Percentiles rank a stretch among this genome's conserved stretches.
Conservation (phyloP, 2,888 invertebrate species). For the Caenorhabditis sinica region DNA sequence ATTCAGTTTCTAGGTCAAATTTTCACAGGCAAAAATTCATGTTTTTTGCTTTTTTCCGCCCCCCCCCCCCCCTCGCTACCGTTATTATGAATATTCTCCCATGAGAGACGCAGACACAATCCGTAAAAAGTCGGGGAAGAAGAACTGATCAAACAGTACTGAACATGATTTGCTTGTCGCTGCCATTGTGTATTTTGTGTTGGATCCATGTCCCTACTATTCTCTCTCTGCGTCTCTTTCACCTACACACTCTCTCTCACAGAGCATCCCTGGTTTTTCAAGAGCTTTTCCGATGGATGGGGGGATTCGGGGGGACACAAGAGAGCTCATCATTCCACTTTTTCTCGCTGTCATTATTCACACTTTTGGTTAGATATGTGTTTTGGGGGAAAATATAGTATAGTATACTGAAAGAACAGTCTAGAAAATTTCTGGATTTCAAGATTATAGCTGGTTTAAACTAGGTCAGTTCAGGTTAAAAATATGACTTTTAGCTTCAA, state of each 20-base stretch:
- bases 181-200: slow-evolving; percentile 22
- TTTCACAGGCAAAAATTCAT: too few species aligned
- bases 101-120: slow-evolving; percentile 20
- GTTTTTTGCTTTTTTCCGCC: too few species aligned
- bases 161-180: slow-evolving; percentile 35
- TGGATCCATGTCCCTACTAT: slow-evolving; percentile 18
- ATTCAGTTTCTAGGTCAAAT: too few species aligned
- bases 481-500: too few species aligned
- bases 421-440: too few species aligned
- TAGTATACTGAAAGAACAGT: background rate
- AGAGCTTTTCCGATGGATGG: slow-evolving; percentile 19
- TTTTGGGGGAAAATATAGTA: background rate
- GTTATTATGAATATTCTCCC: too few species aligned
- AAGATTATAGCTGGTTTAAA: too few species aligned
- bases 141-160: slow-evolving; percentile 59
- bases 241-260: slow-evolving; percentile 11
- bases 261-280: background rate
- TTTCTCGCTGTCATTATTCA: slow-evolving; percentile 25
- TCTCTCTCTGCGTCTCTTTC: slow-evolving; percentile 21
- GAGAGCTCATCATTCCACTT: slow-evolving; percentile 3
- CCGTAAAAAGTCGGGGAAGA: background rate
- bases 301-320: background rate
- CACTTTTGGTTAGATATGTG: slow-evolving; percentile 27
- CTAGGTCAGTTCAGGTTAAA: too few species aligned
- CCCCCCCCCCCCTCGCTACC: too few species aligned